Conservation (phyloP, 2,888 invertebrate species). For the Drosophila diplacantha region DNA sequence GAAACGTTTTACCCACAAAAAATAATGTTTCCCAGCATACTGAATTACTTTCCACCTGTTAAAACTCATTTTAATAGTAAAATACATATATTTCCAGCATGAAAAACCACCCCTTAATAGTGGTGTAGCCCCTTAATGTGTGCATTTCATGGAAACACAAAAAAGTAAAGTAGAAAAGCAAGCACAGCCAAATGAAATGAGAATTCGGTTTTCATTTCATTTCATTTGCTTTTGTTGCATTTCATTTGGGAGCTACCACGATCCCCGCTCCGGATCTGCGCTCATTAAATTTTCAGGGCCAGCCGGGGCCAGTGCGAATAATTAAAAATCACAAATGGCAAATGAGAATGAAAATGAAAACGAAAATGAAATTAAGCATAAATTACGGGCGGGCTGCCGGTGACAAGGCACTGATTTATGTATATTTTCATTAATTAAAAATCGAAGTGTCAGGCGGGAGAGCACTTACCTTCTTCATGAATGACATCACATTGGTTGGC, state of each 20-base stretch:
- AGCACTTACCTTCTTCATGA: slow-evolving; percentile 91
- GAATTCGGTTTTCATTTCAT: slow-evolving; percentile 26
- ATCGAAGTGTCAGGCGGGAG: slow-evolving; percentile 17
- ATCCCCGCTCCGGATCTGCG: slow-evolving; percentile 1
- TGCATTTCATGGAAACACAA: slow-evolving; percentile 8
- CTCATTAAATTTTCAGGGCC: slow-evolving; percentile 55
- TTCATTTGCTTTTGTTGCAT: slow-evolving; percentile 32
- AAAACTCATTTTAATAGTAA: background rate
- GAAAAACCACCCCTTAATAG: background rate
- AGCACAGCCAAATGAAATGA: slow-evolving; percentile 10
- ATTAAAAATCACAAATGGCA: slow-evolving; percentile 45
- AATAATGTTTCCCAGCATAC: background rate
- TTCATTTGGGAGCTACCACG: slow-evolving; percentile 16
- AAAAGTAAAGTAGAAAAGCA: background rate
- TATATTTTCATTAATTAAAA: slow-evolving; percentile 39
- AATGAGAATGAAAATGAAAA: slow-evolving; percentile 37
- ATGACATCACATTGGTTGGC: slow-evolving; percentile 93
- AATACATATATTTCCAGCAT: background rate
- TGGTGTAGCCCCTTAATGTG: background rate
- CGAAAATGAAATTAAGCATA: slow-evolving; percentile 42
- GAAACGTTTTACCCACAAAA: no score
- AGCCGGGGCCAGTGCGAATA: slow-evolving; percentile 16
- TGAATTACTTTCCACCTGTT: background rate
- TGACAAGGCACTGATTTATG: slow-evolving; percentile 38
- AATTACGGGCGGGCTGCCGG: slow-evolving; percentile 43